These are phyloP conservation scores for Bathybates hornii DNA, from an alignment of 2,113 vertebrate species.

Conservation along the genomic window DNA sequence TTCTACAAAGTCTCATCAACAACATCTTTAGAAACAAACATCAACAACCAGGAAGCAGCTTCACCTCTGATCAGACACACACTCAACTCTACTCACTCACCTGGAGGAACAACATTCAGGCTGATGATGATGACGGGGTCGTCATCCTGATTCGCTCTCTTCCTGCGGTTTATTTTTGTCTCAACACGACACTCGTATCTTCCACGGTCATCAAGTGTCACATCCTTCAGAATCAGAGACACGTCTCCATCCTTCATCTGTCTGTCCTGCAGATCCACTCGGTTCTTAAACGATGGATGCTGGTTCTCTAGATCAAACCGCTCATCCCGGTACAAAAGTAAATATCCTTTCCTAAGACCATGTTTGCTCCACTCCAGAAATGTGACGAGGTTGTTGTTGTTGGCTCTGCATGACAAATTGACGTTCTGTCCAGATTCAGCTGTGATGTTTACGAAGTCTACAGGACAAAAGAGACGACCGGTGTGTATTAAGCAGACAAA, in stretches of 20 bases:
- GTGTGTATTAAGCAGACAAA: background rate
- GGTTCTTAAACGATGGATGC: background rate
- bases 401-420: background rate
- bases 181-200: accelerated
- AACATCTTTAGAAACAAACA: background rate
- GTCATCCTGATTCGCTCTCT: background rate
- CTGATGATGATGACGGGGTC: background rate
- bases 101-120: no score
- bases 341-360: background rate
- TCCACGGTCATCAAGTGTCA: accelerated
- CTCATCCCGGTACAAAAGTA: background rate
- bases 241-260: background rate
- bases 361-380: background rate
- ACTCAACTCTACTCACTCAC: no score
- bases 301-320: background rate
- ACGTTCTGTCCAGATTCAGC: background rate
- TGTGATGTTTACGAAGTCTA: background rate
- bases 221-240: accelerated
- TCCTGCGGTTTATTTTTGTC: accelerated
- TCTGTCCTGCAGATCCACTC: accelerated
- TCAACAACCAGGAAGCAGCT: background rate
- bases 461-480: accelerated
- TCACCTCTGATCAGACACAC: background rate
- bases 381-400: accelerated
- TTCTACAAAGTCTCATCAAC: background rate